phyloP scores from a whole-genome alignment of 1,140 invertebrate genomes.

The Temnothorax longispinosus region DNA sequence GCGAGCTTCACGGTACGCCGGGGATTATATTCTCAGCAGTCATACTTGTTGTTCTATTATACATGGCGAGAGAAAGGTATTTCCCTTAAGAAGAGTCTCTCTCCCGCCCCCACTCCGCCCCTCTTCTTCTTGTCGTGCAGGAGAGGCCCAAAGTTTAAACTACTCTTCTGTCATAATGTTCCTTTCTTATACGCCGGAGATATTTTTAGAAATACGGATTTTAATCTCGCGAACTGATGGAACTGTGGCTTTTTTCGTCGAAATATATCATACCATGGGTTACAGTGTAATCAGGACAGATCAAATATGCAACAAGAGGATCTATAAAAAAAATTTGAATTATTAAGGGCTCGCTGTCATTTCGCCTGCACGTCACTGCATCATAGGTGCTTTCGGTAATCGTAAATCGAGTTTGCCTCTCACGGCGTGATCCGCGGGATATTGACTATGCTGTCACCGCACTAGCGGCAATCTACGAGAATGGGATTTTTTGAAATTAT shows the following conservation, averaged over 20 bases:
- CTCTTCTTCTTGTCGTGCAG: not conserved
- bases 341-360: not conserved
- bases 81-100: conserved; percentile 36
- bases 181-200: not conserved
- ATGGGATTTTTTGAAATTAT: conserved; percentile 57
- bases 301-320: not conserved
- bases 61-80: conserved; percentile 56
- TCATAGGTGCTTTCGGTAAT: conserved; percentile 27
- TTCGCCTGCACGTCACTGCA: not conserved
- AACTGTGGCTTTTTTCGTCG: not conserved
- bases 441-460: conserved; percentile 32
- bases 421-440: not conserved
- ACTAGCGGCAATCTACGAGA: conserved; percentile 31
- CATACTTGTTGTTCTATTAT: conserved; percentile 63
- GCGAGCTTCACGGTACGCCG: conserved; percentile 51
- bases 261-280: not conserved
- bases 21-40: conserved; percentile 61
- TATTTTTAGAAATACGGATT: conserved; percentile 27
- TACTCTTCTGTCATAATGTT: conserved; percentile 34
- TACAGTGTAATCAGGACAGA: not conserved
- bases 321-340: not conserved
- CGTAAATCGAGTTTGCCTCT: conserved; percentile 27
- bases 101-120: too few relatives aligned
- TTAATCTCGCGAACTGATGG: conserved; percentile 19
- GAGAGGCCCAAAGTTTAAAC: conserved; percentile 37